phyloP scores from a whole-genome alignment of 2,797 vertebrate species.

The Pogoniulus pusillus region DNA sequence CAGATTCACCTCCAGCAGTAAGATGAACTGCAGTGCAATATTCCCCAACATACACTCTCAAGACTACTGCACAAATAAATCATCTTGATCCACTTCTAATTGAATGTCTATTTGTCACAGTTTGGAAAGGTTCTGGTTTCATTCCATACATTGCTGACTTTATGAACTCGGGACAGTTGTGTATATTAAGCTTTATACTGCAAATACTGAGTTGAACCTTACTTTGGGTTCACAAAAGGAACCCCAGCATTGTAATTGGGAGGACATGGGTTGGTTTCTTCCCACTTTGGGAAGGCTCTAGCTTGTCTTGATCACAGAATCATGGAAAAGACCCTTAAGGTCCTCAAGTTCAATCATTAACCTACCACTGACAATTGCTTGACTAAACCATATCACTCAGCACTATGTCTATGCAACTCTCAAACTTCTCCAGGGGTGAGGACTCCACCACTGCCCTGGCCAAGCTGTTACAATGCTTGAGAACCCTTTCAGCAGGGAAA shows the following conservation, averaged over 20 bases:
- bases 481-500: no score
- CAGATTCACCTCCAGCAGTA: conserved; percentile 21
- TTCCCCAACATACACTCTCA: background rate
- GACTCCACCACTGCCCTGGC: no score
- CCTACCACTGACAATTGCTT: no score
- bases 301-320: background rate
- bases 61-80: conserved; percentile 55
- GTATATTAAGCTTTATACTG: background rate
- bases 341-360: no score
- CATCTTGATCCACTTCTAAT: conserved; percentile 35
- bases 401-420: no score
- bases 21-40: background rate
- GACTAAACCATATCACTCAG: no score
- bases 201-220: background rate
- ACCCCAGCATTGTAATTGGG: background rate
- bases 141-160: conserved; percentile 32
- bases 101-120: background rate
- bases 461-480: no score
- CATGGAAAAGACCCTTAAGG: no score
- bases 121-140: conserved; percentile 36
- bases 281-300: background rate
- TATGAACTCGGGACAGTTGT: background rate
- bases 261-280: background rate
- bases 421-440: no score
- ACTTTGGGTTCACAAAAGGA: background rate